Base-by-base conservation (phyloP, 1,140 invertebrate species). In the Holcopasites calliopsidis region DNA sequence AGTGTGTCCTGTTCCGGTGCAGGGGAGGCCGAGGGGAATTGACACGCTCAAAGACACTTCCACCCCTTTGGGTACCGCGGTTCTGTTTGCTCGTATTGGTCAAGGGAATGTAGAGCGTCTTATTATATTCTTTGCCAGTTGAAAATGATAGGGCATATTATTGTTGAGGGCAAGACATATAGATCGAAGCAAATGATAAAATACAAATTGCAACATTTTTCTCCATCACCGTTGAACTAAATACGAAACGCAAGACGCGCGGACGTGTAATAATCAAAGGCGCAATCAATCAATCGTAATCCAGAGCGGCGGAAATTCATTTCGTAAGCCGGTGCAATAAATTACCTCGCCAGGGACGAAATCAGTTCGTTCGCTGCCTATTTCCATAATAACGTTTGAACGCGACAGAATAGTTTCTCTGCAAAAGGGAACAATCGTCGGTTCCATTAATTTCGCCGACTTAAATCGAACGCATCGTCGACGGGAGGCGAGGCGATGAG, bases 391-490 rank as follows among this genome's bases (percentile, higher is more conserved):
- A 60, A 13, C 26, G 26, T 65, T 64, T 31, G 49, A 33, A 64
- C 26, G 33, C 4, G 33, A 13, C 47, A 18, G 38, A 6, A 55
- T 65, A 26, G 60, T 7, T 18, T 65, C 21, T 47, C 44, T 18
- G 69, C n/a, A 52, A n/a, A 40, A 65, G 28, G 61, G 70, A 65
- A 33, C 49, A 26, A 23, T 73, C 28, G 70, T 7, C 49, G 21
- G 52, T 58, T 68, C 52, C 72, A 68, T 75, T 75, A 75, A 49
- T 75, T 68, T 68, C 31, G 28, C 18, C 64, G 72, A 75, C 52
- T 66, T 68, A 50, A 75, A 58, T 68, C 62, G 54, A 47, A 35
- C 11, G 10, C 13, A 11, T n/a, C 13, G 58, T 2, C 0, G 16
- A 21, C 58, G 38, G 2, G 23, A n/a, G 33, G 33, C 23, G 4